Conservation (phyloP, 2,888 invertebrate genomes). For the Eurytoma adleriae region DNA sequence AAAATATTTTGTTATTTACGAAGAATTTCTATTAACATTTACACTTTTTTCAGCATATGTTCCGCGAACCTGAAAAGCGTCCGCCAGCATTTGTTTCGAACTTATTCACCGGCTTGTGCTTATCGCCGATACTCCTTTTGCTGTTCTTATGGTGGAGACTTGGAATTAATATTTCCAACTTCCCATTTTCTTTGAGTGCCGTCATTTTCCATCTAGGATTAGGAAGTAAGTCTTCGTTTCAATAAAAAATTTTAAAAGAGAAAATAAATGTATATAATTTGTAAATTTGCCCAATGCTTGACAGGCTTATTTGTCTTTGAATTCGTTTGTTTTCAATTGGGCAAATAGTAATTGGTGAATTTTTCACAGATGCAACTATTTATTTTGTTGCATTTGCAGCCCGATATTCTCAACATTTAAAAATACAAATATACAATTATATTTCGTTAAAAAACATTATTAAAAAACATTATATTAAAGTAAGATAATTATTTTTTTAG, state of each 20-base stretch:
- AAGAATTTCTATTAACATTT: background rate
- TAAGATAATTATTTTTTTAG: conserved; percentile 75
- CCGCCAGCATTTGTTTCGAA: conserved; percentile 93
- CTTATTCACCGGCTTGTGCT: conserved; percentile 90
- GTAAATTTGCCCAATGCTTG: conserved; percentile 64
- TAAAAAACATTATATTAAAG: background rate
- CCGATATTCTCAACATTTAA: conserved; percentile 69
- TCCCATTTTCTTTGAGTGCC: conserved; percentile 88
- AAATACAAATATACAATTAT: conserved; percentile 22
- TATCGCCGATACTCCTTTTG: conserved; percentile 89
- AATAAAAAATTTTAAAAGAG: background rate
- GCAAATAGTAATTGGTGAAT: conserved; percentile 69
- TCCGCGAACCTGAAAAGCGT: conserved; percentile 93
- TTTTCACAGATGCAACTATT: conserved; percentile 69
- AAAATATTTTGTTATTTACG: background rate
- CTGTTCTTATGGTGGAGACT: conserved; percentile 91
- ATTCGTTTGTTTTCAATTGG: conserved; percentile 67
- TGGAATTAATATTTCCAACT: conserved; percentile 90
- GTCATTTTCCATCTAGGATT: conserved; percentile 93
- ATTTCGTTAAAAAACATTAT: background rate
- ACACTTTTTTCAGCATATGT: conserved; percentile 82
- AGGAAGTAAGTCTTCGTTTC: conserved; percentile 78
- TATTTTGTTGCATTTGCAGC: conserved; percentile 68
- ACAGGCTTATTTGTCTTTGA: conserved; percentile 60
- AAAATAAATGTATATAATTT: background rate